phyloP scores from a whole-genome alignment of 64 coral and sea anemone species.

The Cladopsammia gracilis region DNA sequence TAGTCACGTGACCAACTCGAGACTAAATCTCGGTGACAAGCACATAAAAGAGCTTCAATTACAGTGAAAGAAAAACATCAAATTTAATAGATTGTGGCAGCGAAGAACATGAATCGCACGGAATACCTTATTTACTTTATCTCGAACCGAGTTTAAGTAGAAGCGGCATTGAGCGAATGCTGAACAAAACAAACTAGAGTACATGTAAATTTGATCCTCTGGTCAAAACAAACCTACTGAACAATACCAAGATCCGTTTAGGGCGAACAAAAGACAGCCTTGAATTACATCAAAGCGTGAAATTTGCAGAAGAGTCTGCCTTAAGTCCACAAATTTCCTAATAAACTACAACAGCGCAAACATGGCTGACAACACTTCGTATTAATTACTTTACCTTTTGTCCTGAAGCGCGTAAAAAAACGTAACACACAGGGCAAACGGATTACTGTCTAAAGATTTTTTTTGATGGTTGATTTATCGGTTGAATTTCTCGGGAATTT shows the following conservation, averaged over 20 bases:
- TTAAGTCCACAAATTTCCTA: background rate
- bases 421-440: background rate
- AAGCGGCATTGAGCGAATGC: background rate
- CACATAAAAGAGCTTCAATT: background rate
- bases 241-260: background rate
- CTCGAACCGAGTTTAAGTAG: slow-evolving; percentile 4
- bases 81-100: background rate
- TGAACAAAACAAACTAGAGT: slow-evolving; percentile 29
- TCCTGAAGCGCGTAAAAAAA: background rate
- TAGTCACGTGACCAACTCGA: slow-evolving; percentile 10
- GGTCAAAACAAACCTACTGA: slow-evolving; percentile 19
- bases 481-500: background rate
- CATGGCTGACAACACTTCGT: background rate
- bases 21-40: background rate
- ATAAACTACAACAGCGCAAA: background rate
- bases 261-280: background rate
- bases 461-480: background rate
- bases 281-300: background rate
- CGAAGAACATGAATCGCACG: background rate
- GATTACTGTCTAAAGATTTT: background rate
- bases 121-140: background rate
- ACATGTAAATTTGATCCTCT: background rate
- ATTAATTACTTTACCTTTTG: slow-evolving; percentile 13
- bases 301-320: slow-evolving; percentile 1
- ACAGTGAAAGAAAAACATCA: background rate